Percentiles rank a stretch among this genome's conserved stretches.
Conservation (phyloP, 2,888 invertebrate species). For the Anoplius nigerrimus region DNA sequence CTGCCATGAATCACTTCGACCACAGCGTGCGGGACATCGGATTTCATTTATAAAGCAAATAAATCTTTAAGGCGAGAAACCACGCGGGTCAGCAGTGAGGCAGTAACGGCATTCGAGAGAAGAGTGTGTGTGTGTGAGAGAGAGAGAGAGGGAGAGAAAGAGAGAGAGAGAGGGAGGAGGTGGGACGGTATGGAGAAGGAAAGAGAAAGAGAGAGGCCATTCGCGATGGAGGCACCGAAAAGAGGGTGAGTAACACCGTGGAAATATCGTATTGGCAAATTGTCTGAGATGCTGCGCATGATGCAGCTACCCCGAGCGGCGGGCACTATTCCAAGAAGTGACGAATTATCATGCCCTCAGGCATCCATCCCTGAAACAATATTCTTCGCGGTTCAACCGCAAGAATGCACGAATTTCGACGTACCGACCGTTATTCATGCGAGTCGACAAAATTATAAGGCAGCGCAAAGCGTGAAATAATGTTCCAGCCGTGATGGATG, state of each 20-base stretch:
- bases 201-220: not conserved
- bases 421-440: not conserved
- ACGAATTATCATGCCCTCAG: conserved; percentile 49
- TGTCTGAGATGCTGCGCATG: conserved; percentile 51
- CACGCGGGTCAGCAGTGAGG: conserved; percentile 46
- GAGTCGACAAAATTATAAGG: not conserved
- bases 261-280: conserved; percentile 58
- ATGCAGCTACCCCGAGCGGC: conserved; percentile 21
- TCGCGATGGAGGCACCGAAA: conserved; percentile 25
- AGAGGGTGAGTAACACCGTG: conserved; percentile 26
- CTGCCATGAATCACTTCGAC: conserved; percentile 55
- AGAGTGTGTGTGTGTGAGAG: too few species aligned
- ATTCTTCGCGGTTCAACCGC: conserved; percentile 35
- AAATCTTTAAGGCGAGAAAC: conserved; percentile 60
- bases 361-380: conserved; percentile 59
- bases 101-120: conserved; percentile 8
- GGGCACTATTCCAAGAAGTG: conserved; percentile 63
- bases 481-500: not conserved
- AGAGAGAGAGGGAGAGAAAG: too few species aligned
- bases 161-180: conserved; percentile 11
- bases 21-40: conserved; percentile 51
- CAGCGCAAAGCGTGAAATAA: not conserved
- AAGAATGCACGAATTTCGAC: conserved; percentile 7
- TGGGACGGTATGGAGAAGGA: not conserved
- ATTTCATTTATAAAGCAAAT: conserved; percentile 64